Evolutionary conservation across 2,797 vertebrate species (phyloP), one percentile per base, ranked within the genome.

Genomic region (Microcaecilia unicolor): DNA sequence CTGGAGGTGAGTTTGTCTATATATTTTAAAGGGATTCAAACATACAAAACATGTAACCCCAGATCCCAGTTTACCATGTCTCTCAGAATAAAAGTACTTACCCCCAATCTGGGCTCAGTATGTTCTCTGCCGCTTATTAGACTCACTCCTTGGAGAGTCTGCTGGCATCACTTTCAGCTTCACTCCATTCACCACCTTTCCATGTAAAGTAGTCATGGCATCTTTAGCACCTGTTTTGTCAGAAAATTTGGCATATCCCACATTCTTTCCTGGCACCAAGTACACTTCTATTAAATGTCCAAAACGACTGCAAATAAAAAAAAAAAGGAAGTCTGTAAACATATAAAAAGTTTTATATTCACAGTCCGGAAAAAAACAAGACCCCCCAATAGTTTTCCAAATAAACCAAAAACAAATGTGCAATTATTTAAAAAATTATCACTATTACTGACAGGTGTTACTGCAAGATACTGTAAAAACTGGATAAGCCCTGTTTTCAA

Each of bases 151-250:
- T 15, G 92, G 92, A 0, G 92, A 90, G 48, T 98, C 93, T 2
- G 95, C 93, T 54, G 94, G 34, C 86, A 93, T 91, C 58, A 98
- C 93, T 66, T 98, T 98, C 67, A 98, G 78, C 63, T 89, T 91
- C 6, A 98, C 87, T 0, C 93, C 91, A 2, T 97, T 97, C 17
- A 98, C 82, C 6, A 88, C 73, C 37, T 85, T 92, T 3, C 90
- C 88, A 15, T 98, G 90, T 7, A 98, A 71, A 1, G 63, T 65
- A 1, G 81, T 79, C 74, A 98, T 89, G 33, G 95, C 94, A 2
- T 97, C 91, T 0, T 87, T 89, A 5, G 95, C 95, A 35, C 87
- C 88, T 62, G 84, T 58, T 55, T 73, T 85, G 12, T 98, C 94
- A 3, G 92, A 82, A 34, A 88, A 98, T 61, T 93, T 98, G 41